Conservation (phyloP, 2,113 vertebrate species). For the Cyanoramphus novaezelandiae region DNA sequence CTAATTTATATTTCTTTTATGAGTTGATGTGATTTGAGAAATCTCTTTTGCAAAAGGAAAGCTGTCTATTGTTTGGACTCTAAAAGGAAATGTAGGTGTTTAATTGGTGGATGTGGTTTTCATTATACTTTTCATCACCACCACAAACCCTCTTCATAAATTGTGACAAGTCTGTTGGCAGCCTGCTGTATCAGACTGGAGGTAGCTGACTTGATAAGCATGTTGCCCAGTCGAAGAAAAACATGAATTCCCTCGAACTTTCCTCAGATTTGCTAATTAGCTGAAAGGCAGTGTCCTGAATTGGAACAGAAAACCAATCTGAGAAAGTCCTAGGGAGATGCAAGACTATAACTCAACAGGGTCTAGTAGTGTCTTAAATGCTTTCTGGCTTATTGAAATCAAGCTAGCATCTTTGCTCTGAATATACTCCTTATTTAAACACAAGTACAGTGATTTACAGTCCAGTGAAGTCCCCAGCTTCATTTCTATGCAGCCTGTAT, state of each 20-base stretch:
- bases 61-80: conserved; percentile 10
- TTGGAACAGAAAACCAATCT: not conserved
- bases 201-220: conserved; percentile 33
- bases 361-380: not conserved
- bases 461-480: not conserved
- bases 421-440: conserved; percentile 15
- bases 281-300: not conserved
- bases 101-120: conserved; percentile 52
- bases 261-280: conserved; percentile 31
- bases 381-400: conserved; percentile 1
- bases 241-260: conserved; percentile 35
- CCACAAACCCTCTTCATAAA: conserved; percentile 37
- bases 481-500: not conserved
- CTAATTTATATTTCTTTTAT: conserved; percentile 24
- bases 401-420: not conserved
- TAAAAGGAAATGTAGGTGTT: conserved; percentile 51
- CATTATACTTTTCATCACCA: not conserved
- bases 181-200: conserved; percentile 29
- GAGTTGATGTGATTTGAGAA: conserved; percentile 41
- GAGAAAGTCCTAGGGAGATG: not conserved
- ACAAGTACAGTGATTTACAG: not conserved
- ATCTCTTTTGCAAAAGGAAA: conserved; percentile 27
- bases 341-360: not conserved
- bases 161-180: conserved; percentile 43
- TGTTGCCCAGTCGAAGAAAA: not conserved